Conservation (phyloP, 2,888 invertebrate species). For the Clunio marinus region DNA sequence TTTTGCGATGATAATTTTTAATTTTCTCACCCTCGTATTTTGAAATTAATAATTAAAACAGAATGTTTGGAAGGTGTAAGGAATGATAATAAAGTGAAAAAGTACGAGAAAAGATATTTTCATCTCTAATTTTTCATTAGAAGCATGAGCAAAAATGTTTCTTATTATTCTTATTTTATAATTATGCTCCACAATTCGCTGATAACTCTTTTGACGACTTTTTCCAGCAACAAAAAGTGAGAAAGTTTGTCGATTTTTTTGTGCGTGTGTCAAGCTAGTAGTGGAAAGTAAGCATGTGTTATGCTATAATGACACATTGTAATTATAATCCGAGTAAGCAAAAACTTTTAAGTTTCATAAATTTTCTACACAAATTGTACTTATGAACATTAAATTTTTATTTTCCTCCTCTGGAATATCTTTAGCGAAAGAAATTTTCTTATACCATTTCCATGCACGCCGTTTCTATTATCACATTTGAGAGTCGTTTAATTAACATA, state of each 20-base stretch:
- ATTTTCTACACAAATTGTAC: slow-evolving; percentile 3
- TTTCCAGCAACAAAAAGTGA: too few species aligned
- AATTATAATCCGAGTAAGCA: background rate
- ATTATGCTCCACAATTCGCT: background rate
- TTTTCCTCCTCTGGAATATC: background rate
- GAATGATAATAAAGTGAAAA: slow-evolving; percentile 24
- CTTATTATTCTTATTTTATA: background rate
- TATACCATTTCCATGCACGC: background rate
- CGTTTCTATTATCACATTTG: slow-evolving; percentile 5
- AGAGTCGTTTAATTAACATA: slow-evolving; percentile 37
- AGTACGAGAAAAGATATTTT: slow-evolving; percentile 4
- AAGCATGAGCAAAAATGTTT: slow-evolving; percentile 31
- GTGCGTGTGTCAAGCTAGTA: background rate
- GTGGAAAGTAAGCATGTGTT: background rate
- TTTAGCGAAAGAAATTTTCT: background rate
- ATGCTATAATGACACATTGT: slow-evolving; percentile 16
- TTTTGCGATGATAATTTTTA: slow-evolving; percentile 29
- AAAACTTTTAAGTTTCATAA: slow-evolving; percentile 18
- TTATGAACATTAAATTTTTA: background rate
- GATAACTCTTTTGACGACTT: background rate
- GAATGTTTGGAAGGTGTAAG: slow-evolving; percentile 17
- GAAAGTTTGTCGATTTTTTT: background rate
- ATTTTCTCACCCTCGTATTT: slow-evolving; percentile 12
- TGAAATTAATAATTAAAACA: slow-evolving; percentile 25
- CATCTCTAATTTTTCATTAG: background rate